A percentile compares a stretch with the other conserved stretches of the same genome.
Evolutionary conservation across 2,797 vertebrate genomes (phyloP).

Genomic region (Nasua narica): DNA sequence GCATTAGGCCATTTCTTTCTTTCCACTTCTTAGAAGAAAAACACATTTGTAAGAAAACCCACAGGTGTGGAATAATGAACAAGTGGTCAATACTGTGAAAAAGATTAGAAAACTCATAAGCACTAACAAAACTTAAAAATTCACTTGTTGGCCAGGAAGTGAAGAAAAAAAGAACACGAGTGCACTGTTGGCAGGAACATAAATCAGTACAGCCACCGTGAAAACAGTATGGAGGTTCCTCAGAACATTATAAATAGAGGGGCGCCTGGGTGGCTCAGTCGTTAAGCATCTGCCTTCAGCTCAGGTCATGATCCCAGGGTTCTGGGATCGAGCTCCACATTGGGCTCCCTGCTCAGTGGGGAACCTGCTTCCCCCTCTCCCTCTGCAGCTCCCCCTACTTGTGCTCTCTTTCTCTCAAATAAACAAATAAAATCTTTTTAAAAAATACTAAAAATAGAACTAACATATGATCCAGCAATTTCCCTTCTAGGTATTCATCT

Average conservation of each 20-base stretch:
- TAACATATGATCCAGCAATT: neutral
- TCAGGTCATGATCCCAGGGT: neutral
- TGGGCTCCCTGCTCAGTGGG: too few relatives aligned
- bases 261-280: neutral
- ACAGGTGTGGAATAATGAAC: neutral
- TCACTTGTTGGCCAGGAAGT: neutral
- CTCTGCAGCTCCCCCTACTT: too few relatives aligned
- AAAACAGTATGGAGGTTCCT: neutral
- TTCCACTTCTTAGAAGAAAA: neutral
- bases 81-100: neutral
- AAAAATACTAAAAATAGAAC: neutral
- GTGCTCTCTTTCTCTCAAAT: too few relatives aligned
- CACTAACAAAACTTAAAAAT: neutral
- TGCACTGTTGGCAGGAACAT: neutral
- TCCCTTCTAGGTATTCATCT: neutral
- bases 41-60: slow-evolving; percentile 1
- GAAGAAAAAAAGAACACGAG: neutral
- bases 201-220: neutral
- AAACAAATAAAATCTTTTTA: too few relatives aligned
- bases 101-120: neutral
- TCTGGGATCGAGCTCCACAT: too few relatives aligned
- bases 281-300: neutral
- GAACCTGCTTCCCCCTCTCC: too few relatives aligned
- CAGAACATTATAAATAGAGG: neutral
- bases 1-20: neutral